A percentile compares a stretch with the other conserved stretches of the same genome.
Conservation (phyloP, 2,888 invertebrate genomes). For the Steromphala cineraria region DNA sequence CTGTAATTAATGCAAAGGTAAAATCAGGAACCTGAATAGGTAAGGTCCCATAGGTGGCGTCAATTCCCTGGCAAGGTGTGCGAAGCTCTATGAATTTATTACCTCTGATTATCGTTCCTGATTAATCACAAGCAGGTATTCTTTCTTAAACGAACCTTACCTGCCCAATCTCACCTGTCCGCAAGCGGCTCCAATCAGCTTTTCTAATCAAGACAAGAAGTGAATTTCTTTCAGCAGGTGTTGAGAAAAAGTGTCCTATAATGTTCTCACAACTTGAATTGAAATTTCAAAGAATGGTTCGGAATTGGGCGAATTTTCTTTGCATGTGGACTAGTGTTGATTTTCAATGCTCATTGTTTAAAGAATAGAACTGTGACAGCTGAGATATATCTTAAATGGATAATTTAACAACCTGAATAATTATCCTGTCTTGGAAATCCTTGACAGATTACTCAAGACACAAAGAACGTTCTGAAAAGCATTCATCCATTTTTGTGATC, state of each 20-base stretch:
- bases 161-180: background rate
- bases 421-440: background rate
- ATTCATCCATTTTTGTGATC: too few relatives aligned
- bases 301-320: background rate
- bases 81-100: background rate
- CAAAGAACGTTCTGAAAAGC: too few relatives aligned
- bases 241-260: background rate
- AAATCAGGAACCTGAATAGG: conserved; percentile 11
- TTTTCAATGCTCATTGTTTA: background rate
- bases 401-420: background rate
- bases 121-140: background rate
- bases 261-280: background rate
- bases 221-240: conserved; percentile 7
- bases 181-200: background rate
- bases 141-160: background rate
- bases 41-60: background rate
- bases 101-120: conserved; percentile 3
- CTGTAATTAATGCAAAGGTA: background rate
- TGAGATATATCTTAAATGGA: background rate
- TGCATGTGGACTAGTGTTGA: background rate
- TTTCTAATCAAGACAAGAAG: conserved; percentile 7
- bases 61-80: background rate
- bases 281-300: background rate
- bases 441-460: too few relatives aligned
- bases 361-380: background rate